Evolutionary conservation across 1,140 invertebrate genomes (phyloP).

Genomic region (Pogonognathellus flavescens): DNA sequence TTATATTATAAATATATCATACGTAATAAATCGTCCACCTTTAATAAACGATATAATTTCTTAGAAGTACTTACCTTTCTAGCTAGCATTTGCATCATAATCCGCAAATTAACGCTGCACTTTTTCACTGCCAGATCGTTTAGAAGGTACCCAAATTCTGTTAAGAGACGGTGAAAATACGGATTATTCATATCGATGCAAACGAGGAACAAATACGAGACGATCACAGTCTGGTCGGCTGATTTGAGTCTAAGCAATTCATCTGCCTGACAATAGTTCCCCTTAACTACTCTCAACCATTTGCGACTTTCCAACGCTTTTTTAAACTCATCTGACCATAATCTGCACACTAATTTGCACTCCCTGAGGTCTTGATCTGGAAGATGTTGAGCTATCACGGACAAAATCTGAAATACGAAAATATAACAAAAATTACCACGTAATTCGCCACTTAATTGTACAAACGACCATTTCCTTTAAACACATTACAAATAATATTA

Average conservation of each 20-base stretch:
- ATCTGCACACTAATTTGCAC: slow-evolving; percentile 21
- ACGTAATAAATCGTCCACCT: no score
- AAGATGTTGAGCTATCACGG: slow-evolving; percentile 28
- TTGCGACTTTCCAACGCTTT: slow-evolving; percentile 37
- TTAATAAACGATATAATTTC: no score
- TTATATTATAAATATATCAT: not conserved
- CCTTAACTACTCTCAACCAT: slow-evolving; percentile 25
- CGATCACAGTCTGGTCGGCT: slow-evolving; percentile 29
- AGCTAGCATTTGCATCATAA: slow-evolving; percentile 37
- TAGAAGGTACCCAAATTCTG: slow-evolving; percentile 27
- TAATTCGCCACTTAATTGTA: not conserved
- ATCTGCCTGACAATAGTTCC: slow-evolving; percentile 39
- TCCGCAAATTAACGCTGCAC: slow-evolving; percentile 28
- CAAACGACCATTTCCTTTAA: not conserved
- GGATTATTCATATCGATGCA: slow-evolving; percentile 40
- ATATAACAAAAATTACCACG: not conserved
- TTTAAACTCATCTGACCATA: slow-evolving; percentile 42
- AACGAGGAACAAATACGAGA: slow-evolving; percentile 39
- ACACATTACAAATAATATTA: not conserved
- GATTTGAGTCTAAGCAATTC: slow-evolving; percentile 21
- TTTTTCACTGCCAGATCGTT: slow-evolving; percentile 32
- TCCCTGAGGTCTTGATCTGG: slow-evolving; percentile 42
- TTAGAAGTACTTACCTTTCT: not conserved
- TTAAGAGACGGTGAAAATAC: slow-evolving; percentile 38
- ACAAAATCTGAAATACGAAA: slow-evolving; percentile 21